Base-by-base conservation (phyloP, 2,888 invertebrate species). In the Atrina japonica region DNA sequence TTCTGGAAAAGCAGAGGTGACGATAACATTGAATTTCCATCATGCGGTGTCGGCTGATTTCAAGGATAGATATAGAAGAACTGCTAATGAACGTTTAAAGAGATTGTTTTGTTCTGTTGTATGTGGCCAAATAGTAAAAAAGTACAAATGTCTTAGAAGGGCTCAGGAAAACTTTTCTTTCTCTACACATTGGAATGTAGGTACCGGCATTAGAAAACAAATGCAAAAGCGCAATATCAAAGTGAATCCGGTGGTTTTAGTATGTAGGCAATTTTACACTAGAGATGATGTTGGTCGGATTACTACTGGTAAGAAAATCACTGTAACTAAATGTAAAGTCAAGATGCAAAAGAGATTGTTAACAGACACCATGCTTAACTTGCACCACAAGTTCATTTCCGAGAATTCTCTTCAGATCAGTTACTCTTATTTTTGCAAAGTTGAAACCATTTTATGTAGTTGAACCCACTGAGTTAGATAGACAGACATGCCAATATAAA, bases 201-300 rank as follows among this genome's bases (percentile, higher is more conserved):
- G 35, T 35, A 35, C 35, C 35, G 35, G 6, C 35, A 35, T 35
- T 35, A 35, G 35, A 11, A 11, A 5, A 35, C 35, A 35, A 35
- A 35, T 35, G 11, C 35, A 35, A 35, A 35, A 35, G 35, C 35
- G 35, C 35, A 35, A 35, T 35, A 35, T 35, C 35, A 35, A 35
- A 11, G 35, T 35, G 5, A 35, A 35, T 35, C 35, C 35, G 35
- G n/a, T n/a, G n/a, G n/a, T n/a, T n/a, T n/a, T n/a, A n/a, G n/a
- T n/a, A 35, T 35, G 35, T 35, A 35, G 35, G 5, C 6, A 35
- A 35, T 35, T 35, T 35, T 35, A 35, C 35, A 35, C 11, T 18
- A 53, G 53, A 16, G 73, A 75, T 75, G 77, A 77, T 52, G 65
- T 67, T 18, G 66, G 63, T 6, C 63, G 73, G 41, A 29, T 73